Percentiles rank a stretch among this genome's conserved stretches.
Conservation (phyloP, 2,888 invertebrate genomes). For the Drosophila picticornis region DNA sequence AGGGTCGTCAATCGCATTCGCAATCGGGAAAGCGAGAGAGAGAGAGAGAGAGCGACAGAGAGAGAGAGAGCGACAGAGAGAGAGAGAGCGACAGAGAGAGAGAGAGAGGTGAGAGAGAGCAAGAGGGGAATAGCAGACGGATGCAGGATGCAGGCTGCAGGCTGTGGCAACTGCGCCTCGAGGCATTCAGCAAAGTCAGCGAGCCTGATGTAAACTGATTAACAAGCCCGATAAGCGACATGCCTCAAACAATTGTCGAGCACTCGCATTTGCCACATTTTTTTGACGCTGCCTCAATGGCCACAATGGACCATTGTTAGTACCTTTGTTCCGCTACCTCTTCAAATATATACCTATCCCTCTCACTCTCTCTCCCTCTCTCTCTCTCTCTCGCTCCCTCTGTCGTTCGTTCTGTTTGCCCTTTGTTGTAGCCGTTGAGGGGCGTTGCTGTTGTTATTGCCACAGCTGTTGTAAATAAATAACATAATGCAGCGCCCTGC, state of each 20-base stretch:
- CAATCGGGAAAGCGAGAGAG: conserved; percentile 12
- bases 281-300: conserved; percentile 38
- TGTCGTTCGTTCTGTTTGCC: neutral
- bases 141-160: conserved; percentile 1
- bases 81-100: neutral
- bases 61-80: neutral
- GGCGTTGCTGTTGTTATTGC: conserved; percentile 60
- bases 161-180: conserved; percentile 6
- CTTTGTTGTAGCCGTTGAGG: conserved; percentile 34
- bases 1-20: conserved; percentile 37
- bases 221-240: conserved; percentile 71
- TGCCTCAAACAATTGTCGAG: conserved; percentile 55
- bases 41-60: neutral
- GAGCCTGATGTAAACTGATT: conserved; percentile 75
- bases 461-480: conserved; percentile 72
- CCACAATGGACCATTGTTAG: conserved; percentile 45
- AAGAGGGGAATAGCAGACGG: neutral
- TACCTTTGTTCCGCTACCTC: conserved; percentile 21
- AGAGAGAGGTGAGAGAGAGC: too few relatives aligned
- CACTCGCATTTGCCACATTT: conserved; percentile 71
- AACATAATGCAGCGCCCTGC: conserved; percentile 35
- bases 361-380: neutral
- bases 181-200: conserved; percentile 70
- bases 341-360: neutral
- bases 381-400: neutral